phyloP scores from a whole-genome alignment of 2,888 invertebrate species.

The Oscheius sp. region DNA sequence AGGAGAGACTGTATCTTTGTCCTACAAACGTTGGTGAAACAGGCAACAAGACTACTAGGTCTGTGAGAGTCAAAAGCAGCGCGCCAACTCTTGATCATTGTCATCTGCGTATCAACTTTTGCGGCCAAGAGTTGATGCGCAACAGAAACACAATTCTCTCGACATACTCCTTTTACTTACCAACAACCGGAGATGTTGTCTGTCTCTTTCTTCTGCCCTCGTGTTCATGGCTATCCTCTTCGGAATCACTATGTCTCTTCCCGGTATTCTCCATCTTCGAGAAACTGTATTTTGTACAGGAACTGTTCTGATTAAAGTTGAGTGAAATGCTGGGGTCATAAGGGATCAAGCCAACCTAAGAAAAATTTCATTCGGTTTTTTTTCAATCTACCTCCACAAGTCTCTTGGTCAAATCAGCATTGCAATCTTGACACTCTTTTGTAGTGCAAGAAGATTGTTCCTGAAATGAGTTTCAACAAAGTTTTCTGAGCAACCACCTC shows the following conservation, averaged over 20 bases:
- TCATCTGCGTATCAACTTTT: no score
- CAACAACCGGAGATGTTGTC: background rate
- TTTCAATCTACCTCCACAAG: constrained; percentile 39
- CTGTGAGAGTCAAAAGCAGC: no score
- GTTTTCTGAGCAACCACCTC: constrained; percentile 1
- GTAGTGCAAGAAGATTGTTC: constrained; percentile 34
- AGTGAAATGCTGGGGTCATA: constrained; percentile 40
- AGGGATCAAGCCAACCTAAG: constrained; percentile 48
- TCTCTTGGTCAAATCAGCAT: constrained; percentile 43
- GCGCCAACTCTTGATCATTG: no score
- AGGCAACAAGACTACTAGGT: no score
- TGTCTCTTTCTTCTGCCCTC: constrained; percentile 17
- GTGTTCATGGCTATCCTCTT: constrained; percentile 1
- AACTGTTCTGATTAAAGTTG: constrained; percentile 20
- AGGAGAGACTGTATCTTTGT: constrained; percentile 59
- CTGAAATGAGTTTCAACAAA: constrained; percentile 19
- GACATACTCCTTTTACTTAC: background rate
- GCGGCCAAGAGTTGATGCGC: no score
- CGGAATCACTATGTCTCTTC: constrained; percentile 1
- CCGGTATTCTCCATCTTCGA: constrained; percentile 16
- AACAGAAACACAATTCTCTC: no score
- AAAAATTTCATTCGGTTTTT: background rate
- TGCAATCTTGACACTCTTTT: constrained; percentile 50
- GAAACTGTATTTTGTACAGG: constrained; percentile 54
- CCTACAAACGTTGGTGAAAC: background rate